These are phyloP conservation scores for Lottia gigantea DNA, from an alignment of 2,888 invertebrate species.

Conservation along the genomic window DNA sequence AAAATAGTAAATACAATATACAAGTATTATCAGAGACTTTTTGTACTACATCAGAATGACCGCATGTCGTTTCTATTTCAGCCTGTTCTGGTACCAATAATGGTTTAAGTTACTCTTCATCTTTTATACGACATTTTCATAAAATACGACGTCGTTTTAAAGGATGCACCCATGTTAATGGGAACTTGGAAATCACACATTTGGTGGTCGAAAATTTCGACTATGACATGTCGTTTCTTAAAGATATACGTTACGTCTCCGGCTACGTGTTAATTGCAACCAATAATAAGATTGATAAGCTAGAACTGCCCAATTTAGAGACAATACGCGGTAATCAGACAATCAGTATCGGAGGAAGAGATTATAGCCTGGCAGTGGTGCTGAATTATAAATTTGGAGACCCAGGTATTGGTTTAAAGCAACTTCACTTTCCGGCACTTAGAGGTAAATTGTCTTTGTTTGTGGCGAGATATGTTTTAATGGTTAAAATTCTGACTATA, in stretches of 20 bases:
- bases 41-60: background rate
- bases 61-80: slow-evolving; percentile 26
- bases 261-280: slow-evolving; percentile 92
- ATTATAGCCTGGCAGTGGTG: slow-evolving; percentile 54
- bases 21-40: no score
- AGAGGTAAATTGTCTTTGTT: slow-evolving; percentile 43
- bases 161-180: slow-evolving; percentile 97
- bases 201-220: slow-evolving; percentile 74
- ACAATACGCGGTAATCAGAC: slow-evolving; percentile 92
- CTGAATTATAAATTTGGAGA: slow-evolving; percentile 31
- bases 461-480: no score
- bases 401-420: slow-evolving; percentile 44
- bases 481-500: no score
- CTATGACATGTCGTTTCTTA: slow-evolving; percentile 88
- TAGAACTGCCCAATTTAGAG: slow-evolving; percentile 87
- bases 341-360: slow-evolving; percentile 76
- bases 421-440: slow-evolving; percentile 49
- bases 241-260: slow-evolving; percentile 91
- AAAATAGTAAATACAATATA: no score
- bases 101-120: slow-evolving; percentile 42
- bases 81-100: slow-evolving; percentile 46
- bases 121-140: slow-evolving; percentile 44
- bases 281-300: slow-evolving; percentile 77
- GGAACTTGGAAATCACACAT: slow-evolving; percentile 97
- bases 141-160: slow-evolving; percentile 76